phyloP scores from a whole-genome alignment of 2,113 vertebrate genomes.

The Marmota flaviventris region DNA sequence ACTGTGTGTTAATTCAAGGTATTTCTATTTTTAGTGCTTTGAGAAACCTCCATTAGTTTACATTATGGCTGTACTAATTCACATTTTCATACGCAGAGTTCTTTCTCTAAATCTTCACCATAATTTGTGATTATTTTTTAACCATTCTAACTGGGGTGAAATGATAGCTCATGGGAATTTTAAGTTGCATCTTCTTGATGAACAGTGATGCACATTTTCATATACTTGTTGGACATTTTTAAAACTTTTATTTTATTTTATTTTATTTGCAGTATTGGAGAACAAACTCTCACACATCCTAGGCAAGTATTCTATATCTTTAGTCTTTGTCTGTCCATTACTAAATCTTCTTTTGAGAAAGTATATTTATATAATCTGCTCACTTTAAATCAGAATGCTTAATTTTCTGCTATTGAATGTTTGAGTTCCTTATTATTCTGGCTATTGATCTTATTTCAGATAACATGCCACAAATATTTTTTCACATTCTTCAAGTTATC shows the following conservation, averaged over 20 bases:
- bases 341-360: neutral
- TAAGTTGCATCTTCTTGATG: neutral
- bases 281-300: too few relatives aligned
- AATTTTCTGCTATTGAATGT: neutral
- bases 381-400: too few relatives aligned
- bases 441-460: neutral
- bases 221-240: neutral
- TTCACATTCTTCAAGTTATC: neutral
- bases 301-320: too few relatives aligned
- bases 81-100: neutral
- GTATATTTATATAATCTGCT: neutral
- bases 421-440: neutral
- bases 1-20: neutral
- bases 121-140: neutral
- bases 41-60: neutral
- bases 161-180: neutral
- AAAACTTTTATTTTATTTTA: too few relatives aligned
- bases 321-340: neutral
- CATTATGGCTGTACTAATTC: too few relatives aligned
- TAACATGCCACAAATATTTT: neutral
- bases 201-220: neutral
- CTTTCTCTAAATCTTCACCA: neutral
- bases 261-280: neutral
- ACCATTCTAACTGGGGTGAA: neutral
- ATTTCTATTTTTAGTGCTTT: neutral